These are phyloP conservation scores for Drosophila pseudotakahashii DNA, from an alignment of 2,888 invertebrate species.

Conservation along the genomic window DNA sequence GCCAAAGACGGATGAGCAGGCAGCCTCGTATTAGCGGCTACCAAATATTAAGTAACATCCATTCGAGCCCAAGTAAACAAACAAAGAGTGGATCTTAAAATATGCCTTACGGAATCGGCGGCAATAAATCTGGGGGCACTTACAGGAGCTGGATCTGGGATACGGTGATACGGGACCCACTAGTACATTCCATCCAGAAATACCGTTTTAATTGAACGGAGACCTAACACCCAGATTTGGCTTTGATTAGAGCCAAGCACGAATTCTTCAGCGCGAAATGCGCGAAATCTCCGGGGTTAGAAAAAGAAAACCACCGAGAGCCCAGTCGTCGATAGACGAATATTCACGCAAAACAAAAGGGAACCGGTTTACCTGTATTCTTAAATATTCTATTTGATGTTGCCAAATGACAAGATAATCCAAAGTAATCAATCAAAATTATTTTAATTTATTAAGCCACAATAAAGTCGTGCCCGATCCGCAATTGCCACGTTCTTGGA, in stretches of 20 bases:
- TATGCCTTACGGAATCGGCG: background rate
- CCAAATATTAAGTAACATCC: conserved; percentile 18
- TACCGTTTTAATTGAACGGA: conserved; percentile 32
- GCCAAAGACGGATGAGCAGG: conserved; percentile 19
- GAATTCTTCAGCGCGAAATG: conserved; percentile 65
- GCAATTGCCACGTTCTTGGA: conserved; percentile 68
- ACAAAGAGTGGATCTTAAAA: conserved; percentile 1
- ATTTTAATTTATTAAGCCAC: conserved; percentile 82
- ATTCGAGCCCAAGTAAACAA: conserved; percentile 14
- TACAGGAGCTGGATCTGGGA: conserved; percentile 1
- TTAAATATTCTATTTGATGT: conserved; percentile 83
- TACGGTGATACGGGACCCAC: background rate
- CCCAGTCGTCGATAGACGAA: conserved; percentile 44
- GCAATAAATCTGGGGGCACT: background rate
- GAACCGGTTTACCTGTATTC: conserved; percentile 81
- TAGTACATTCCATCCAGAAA: conserved; percentile 5
- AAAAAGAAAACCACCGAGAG: conserved; percentile 48
- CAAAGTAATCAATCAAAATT: conserved; percentile 83
- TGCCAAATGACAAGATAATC: conserved; percentile 83
- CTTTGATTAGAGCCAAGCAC: conserved; percentile 59
- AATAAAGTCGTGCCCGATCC: conserved; percentile 75
- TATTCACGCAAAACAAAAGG: conserved; percentile 63
- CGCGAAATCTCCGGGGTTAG: conserved; percentile 55
- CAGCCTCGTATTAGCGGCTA: conserved; percentile 16
- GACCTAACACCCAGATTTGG: conserved; percentile 42